Percentiles rank a stretch among this genome's conserved stretches.
Conservation (phyloP, 2,888 invertebrate species). For the Aleiodes testaceus region DNA sequence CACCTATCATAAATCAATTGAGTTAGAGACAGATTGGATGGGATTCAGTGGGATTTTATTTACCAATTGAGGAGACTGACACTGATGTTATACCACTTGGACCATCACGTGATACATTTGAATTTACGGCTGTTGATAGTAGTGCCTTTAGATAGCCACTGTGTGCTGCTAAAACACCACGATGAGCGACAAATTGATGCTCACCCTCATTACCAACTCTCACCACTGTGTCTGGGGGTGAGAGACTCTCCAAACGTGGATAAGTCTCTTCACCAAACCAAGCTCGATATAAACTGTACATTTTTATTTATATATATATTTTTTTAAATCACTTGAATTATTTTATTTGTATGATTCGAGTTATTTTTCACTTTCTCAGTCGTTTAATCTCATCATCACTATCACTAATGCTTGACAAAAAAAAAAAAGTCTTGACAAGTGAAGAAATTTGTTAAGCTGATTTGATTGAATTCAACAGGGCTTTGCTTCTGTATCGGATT, state of each 20-base stretch:
- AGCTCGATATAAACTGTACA: constrained; percentile 73
- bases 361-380: neutral
- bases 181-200: constrained; percentile 81
- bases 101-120: constrained; percentile 47
- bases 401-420: too few species aligned
- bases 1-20: constrained; percentile 56
- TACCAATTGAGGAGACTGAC: constrained; percentile 70
- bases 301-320: constrained; percentile 46
- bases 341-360: too few species aligned
- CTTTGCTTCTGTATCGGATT: neutral
- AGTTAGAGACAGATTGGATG: neutral
- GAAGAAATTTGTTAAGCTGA: too few species aligned
- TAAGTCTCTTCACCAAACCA: constrained; percentile 69
- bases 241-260: constrained; percentile 63
- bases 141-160: constrained; percentile 83
- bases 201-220: constrained; percentile 78
- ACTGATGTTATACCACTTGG: constrained; percentile 63
- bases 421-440: too few species aligned
- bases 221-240: constrained; percentile 78
- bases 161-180: constrained; percentile 79
- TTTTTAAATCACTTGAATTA: neutral
- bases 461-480: neutral
- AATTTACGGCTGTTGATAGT: constrained; percentile 67
- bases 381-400: too few species aligned
- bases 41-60: constrained; percentile 44